phyloP scores from a whole-genome alignment of 2,113 vertebrate genomes.

The Elachura formosa region DNA sequence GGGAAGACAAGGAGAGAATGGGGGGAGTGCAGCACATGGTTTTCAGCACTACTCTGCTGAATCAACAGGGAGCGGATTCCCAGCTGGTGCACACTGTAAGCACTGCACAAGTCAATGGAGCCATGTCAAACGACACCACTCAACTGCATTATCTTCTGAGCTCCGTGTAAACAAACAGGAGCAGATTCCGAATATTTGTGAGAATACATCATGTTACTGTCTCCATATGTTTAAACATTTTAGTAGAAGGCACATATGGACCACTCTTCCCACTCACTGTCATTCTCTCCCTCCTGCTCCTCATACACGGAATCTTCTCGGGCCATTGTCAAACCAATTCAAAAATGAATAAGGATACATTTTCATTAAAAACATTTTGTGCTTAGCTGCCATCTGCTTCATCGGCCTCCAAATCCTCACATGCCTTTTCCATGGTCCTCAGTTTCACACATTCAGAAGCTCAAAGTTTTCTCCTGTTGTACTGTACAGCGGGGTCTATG shows the following conservation, averaged over 20 bases:
- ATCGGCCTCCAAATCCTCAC: conserved; percentile 51
- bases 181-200: conserved; percentile 50
- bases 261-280: conserved; percentile 57
- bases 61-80: conserved; percentile 29
- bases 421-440: background rate
- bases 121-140: conserved; percentile 16
- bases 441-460: background rate
- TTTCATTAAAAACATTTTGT: conserved; percentile 64
- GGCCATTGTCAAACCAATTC: conserved; percentile 48
- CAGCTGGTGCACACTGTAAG: conserved; percentile 5
- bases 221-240: conserved; percentile 60
- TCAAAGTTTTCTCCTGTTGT: background rate
- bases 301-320: background rate
- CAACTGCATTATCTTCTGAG: conserved; percentile 16
- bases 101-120: conserved; percentile 21
- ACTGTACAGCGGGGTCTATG: background rate
- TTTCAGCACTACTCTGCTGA: conserved; percentile 14
- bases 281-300: conserved; percentile 41
- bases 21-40: background rate
- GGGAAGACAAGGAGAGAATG: background rate
- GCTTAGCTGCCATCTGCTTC: conserved; percentile 58
- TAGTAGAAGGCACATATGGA: conserved; percentile 56
- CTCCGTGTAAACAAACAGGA: conserved; percentile 51
- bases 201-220: conserved; percentile 60
- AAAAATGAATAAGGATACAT: conserved; percentile 10